Conservation (phyloP, 2,797 vertebrate genomes). For the Melanotaenia maccullochi region DNA sequence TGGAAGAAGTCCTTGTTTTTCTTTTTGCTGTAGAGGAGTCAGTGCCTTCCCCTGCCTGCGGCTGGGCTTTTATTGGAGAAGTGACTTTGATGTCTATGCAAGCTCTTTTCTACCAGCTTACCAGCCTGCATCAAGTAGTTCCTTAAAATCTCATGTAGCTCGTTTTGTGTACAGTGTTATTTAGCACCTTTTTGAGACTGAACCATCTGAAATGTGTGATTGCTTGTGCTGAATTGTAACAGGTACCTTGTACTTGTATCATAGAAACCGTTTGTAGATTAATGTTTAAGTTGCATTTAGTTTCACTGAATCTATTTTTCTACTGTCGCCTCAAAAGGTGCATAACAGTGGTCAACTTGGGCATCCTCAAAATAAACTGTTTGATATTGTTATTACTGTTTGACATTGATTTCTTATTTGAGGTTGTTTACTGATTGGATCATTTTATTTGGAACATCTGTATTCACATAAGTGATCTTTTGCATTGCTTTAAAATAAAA, state of each 20-base stretch:
- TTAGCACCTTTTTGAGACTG: slow-evolving; percentile 77
- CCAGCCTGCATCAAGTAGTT: slow-evolving; percentile 81
- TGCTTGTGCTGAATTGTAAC: slow-evolving; percentile 76
- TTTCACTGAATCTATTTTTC: slow-evolving; percentile 88
- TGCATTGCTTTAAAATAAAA: background rate
- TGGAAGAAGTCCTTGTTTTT: slow-evolving; percentile 73
- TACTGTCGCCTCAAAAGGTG: slow-evolving; percentile 84
- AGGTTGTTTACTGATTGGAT: slow-evolving; percentile 33
- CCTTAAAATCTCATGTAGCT: slow-evolving; percentile 81
- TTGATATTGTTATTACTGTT: slow-evolving; percentile 71
- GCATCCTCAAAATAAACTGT: slow-evolving; percentile 85
- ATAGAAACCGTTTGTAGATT: slow-evolving; percentile 81
- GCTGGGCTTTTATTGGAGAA: slow-evolving; percentile 81
- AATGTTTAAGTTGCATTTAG: slow-evolving; percentile 82
- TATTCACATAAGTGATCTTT: background rate
- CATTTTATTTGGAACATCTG: background rate
- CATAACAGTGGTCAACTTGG: slow-evolving; percentile 81
- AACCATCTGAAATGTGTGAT: slow-evolving; percentile 75
- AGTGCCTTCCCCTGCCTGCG: slow-evolving; percentile 83
- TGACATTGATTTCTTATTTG: slow-evolving; percentile 24
- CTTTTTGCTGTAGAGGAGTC: slow-evolving; percentile 80
- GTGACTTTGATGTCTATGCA: slow-evolving; percentile 85
- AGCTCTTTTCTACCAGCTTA: slow-evolving; percentile 84
- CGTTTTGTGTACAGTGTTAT: slow-evolving; percentile 79
- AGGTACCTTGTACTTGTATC: slow-evolving; percentile 81